Conservation (phyloP, 2,113 vertebrate genomes). For the Heteronetta atricapilla region DNA sequence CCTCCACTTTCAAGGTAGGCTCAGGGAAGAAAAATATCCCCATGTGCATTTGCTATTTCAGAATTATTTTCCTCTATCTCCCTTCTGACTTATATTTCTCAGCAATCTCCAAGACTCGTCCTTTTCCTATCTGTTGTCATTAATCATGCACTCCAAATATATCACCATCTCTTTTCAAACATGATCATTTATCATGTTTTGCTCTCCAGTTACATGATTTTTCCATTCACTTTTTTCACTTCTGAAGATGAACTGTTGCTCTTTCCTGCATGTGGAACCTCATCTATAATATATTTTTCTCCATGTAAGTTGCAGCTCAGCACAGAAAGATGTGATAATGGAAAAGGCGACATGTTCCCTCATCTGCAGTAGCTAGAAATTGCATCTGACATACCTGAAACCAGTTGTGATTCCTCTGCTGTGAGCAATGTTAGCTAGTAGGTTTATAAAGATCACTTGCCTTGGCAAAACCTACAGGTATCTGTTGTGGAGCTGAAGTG, state of each 20-base stretch:
- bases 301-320: neutral
- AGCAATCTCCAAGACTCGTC: neutral
- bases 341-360: neutral
- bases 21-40: neutral
- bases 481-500: neutral
- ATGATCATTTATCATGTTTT: neutral
- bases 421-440: neutral
- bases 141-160: neutral
- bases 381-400: neutral
- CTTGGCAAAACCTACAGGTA: neutral
- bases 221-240: neutral
- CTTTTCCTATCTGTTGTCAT: neutral
- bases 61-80: neutral
- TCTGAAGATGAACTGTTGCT: neutral
- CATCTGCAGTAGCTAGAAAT: neutral
- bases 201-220: neutral
- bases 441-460: neutral
- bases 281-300: neutral
- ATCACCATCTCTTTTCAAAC: neutral
- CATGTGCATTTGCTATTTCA: neutral
- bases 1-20: neutral
- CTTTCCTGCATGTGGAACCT: neutral
- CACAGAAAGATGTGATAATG: neutral
- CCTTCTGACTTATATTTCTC: neutral
- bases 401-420: neutral